Conservation (phyloP, 2,113 vertebrate species). For the Forbesichthys papilliferus region DNA sequence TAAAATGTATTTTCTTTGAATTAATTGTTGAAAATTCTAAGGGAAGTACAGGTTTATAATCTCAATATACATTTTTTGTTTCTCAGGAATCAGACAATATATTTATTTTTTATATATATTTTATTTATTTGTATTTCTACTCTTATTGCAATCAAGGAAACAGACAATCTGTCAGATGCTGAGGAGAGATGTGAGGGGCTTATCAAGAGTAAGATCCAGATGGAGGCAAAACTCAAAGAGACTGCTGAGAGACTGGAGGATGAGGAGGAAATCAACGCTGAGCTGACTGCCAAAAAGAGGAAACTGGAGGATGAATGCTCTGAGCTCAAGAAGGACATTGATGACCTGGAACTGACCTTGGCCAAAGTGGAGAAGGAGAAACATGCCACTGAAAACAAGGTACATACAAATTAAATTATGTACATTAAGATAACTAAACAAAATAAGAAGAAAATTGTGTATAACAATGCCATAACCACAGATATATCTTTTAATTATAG, state of each 20-base stretch:
- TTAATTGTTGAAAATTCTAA: too few relatives aligned
- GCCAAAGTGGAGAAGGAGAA: conserved; percentile 8
- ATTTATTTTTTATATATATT: background rate
- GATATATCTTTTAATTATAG: too few relatives aligned
- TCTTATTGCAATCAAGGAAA: background rate
- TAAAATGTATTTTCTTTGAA: too few relatives aligned
- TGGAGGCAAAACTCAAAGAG: background rate
- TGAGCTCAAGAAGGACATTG: conserved; percentile 25
- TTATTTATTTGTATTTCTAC: background rate
- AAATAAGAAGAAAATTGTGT: too few relatives aligned
- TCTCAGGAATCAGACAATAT: too few relatives aligned
- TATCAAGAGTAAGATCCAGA: too few relatives aligned
- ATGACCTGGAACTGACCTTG: conserved; percentile 13
- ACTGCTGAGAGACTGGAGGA: conserved; percentile 53
- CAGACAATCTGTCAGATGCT: background rate
- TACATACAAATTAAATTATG: too few relatives aligned
- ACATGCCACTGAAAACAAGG: conserved; percentile 5
- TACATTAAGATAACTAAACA: too few relatives aligned
- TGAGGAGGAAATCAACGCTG: conserved; percentile 73
- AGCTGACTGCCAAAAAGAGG: conserved; percentile 74
- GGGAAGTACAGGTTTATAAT: too few relatives aligned
- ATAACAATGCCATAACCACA: too few relatives aligned
- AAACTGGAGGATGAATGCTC: conserved; percentile 76
- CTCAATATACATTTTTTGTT: too few relatives aligned
- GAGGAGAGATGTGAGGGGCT: too few relatives aligned